phyloP scores from a whole-genome alignment of 2,888 invertebrate genomes.

The Melipona beecheii region DNA sequence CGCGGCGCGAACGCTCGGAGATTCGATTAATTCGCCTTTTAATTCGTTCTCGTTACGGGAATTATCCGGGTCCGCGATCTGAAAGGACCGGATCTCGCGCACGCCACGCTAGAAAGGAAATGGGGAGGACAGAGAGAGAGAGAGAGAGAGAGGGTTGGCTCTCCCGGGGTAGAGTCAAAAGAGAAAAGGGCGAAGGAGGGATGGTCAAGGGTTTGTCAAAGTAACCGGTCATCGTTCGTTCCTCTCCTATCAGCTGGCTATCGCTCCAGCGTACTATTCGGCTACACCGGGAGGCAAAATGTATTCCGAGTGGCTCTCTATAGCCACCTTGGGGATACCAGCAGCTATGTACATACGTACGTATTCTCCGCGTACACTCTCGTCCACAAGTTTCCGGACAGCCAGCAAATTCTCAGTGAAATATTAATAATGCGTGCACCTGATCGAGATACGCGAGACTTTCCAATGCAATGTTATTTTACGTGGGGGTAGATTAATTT shows the following conservation, averaged over 20 bases:
- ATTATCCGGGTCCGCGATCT: slow-evolving; percentile 74
- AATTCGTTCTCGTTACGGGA: slow-evolving; percentile 75
- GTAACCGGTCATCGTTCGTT: slow-evolving; percentile 68
- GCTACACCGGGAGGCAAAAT: slow-evolving; percentile 59
- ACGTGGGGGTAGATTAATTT: too few species aligned
- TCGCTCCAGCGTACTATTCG: slow-evolving; percentile 69
- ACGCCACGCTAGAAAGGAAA: slow-evolving; percentile 47
- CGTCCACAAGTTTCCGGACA: too few species aligned
- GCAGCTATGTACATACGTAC: slow-evolving; percentile 45
- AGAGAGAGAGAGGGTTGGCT: slow-evolving; percentile 5
- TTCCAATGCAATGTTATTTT: too few species aligned
- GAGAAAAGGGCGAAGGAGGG: slow-evolving; percentile 46
- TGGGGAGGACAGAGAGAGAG: slow-evolving; percentile 10
- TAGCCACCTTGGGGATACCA: slow-evolving; percentile 73
- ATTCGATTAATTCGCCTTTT: slow-evolving; percentile 75
- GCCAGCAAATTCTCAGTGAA: too few species aligned
- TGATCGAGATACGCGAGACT: too few species aligned
- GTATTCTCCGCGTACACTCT: slow-evolving; percentile 27
- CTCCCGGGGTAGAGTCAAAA: slow-evolving; percentile 31
- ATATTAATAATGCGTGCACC: too few species aligned
- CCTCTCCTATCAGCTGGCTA: slow-evolving; percentile 76
- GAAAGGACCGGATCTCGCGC: slow-evolving; percentile 70
- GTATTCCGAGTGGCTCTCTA: slow-evolving; percentile 73
- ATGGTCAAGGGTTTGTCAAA: slow-evolving; percentile 68
- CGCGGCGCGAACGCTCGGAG: slow-evolving; percentile 54